Percentiles rank a stretch among this genome's conserved stretches.
Conservation (phyloP, 1,140 invertebrate species). For the Samia ricini region DNA sequence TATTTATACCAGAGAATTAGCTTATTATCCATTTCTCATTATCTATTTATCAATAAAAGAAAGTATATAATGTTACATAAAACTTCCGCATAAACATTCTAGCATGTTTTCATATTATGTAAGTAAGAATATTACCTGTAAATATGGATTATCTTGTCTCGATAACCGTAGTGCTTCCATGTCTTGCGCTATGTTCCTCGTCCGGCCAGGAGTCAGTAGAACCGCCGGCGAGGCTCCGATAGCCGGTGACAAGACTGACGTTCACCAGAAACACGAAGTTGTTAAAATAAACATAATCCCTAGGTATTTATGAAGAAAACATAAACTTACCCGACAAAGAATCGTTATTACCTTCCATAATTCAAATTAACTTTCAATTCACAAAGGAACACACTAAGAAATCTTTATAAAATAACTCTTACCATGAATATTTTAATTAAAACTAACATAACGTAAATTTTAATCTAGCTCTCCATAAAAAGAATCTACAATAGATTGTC, state of each 20-base stretch:
- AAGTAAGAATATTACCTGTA: constrained; percentile 80
- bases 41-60: too few species aligned
- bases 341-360: constrained; percentile 67
- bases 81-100: constrained; percentile 3
- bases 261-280: background rate
- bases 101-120: constrained; percentile 16
- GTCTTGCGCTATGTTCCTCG: constrained; percentile 88
- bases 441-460: background rate
- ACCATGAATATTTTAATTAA: constrained; percentile 12
- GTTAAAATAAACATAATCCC: background rate
- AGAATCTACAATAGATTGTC: background rate
- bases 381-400: constrained; percentile 5
- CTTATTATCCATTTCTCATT: too few species aligned
- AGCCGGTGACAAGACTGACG: constrained; percentile 42
- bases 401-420: constrained; percentile 15
- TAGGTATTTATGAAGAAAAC: background rate
- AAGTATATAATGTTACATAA: background rate
- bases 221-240: constrained; percentile 78
- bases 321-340: constrained; percentile 53
- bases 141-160: constrained; percentile 89
- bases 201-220: constrained; percentile 84
- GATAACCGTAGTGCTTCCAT: constrained; percentile 89
- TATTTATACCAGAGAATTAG: background rate
- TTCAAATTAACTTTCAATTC: constrained; percentile 18
- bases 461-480: background rate